phyloP scores from a whole-genome alignment of 2,888 invertebrate genomes.

The Onthophagus sagittarius region DNA sequence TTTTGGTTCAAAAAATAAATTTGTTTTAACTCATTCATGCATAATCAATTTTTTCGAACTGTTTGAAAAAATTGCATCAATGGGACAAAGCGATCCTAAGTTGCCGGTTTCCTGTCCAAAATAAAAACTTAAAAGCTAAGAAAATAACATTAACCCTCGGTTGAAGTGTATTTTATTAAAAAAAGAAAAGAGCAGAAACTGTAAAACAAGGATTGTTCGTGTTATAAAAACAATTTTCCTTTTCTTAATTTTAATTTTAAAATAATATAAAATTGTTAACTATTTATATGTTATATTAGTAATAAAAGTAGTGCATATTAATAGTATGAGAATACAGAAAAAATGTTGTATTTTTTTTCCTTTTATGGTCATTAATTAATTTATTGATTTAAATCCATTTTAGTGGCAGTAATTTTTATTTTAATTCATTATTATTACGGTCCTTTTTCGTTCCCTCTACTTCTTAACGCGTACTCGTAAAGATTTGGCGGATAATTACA shows the following conservation, averaged over 20 bases:
- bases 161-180: not conserved
- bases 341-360: not conserved
- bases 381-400: not conserved
- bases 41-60: too few species aligned
- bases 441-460: conserved; percentile 58
- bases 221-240: not conserved
- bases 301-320: conserved; percentile 3
- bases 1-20: not conserved
- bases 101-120: not conserved
- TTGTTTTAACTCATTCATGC: not conserved
- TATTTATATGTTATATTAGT: conserved; percentile 14
- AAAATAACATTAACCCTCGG: not conserved
- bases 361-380: not conserved
- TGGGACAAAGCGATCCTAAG: not conserved
- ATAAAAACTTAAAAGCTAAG: not conserved
- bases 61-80: not conserved
- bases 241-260: not conserved
- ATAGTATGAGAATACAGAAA: conserved; percentile 1
- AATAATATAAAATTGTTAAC: conserved; percentile 11
- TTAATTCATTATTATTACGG: conserved; percentile 38
- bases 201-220: not conserved
- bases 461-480: conserved; percentile 52
- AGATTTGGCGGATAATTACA: conserved; percentile 57
- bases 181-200: not conserved
- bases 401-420: conserved; percentile 20